Conservation (phyloP, 2,797 vertebrate species). For the Dallia pectoralis region DNA sequence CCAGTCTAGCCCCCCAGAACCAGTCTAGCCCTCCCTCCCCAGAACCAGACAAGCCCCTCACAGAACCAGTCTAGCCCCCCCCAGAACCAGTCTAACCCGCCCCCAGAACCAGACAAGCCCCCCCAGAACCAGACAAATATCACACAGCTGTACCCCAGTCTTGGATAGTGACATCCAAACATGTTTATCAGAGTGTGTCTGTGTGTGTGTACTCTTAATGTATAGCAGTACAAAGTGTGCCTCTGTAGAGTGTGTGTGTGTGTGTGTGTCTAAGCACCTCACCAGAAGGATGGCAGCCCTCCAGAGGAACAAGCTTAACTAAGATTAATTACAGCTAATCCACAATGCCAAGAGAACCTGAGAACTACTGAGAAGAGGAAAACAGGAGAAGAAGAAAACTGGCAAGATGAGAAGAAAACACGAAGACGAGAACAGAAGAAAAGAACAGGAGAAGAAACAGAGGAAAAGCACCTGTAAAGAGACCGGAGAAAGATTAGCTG, state of each 20-base stretch:
- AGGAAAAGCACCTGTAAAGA: constrained; percentile 32
- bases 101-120: no score
- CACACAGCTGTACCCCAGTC: no score
- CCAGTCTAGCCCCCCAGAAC: no score
- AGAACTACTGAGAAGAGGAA: background rate
- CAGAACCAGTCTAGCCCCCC: no score
- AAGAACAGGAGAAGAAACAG: background rate
- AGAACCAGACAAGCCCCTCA: no score
- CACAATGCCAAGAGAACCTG: constrained; percentile 70
- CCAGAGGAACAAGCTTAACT: constrained; percentile 70
- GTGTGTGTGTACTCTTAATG: no score
- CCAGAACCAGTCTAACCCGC: no score
- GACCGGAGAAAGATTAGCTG: constrained; percentile 36
- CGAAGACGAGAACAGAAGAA: constrained; percentile 3
- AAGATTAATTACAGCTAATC: constrained; percentile 81
- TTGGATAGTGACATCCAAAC: no score
- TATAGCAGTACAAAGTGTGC: background rate
- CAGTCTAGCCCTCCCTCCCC: no score
- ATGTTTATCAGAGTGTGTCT: no score
- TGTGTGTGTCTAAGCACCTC: constrained; percentile 16
- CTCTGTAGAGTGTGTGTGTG: background rate
- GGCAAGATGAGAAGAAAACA: background rate
- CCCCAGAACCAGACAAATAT: no score
- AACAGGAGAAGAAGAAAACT: background rate
- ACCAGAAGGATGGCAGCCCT: constrained; percentile 23